Percentiles rank a stretch among this genome's conserved stretches.
Evolutionary conservation across 2,888 invertebrate species (phyloP).

Genomic region (Drosophila prolongata): DNA sequence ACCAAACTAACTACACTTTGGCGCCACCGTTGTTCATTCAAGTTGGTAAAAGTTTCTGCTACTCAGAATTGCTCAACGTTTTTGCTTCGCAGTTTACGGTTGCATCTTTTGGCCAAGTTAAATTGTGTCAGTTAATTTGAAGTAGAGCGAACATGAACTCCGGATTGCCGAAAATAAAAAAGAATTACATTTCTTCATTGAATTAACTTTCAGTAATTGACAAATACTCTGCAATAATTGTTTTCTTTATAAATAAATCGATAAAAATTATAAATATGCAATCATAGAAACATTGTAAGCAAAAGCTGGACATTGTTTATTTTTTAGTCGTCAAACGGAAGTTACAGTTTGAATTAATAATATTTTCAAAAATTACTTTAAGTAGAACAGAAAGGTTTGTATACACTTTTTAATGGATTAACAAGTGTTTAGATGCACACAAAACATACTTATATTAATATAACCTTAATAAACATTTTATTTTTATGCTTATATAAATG

Average conservation of each 20-base stretch:
- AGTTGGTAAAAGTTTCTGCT: conserved; percentile 35
- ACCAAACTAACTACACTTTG: conserved; percentile 34
- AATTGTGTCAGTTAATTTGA: conserved; percentile 40
- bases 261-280: neutral
- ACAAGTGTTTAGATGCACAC: too few species aligned
- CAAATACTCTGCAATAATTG: too few species aligned
- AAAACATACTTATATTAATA: too few species aligned
- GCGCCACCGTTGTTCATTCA: conserved; percentile 28
- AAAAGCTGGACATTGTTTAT: neutral
- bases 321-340: too few species aligned
- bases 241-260: neutral
- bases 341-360: too few species aligned
- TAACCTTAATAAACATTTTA: too few species aligned
- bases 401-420: too few species aligned
- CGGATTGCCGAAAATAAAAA: neutral
- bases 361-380: too few species aligned
- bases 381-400: too few species aligned
- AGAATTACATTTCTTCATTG: neutral
- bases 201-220: neutral
- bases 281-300: too few species aligned
- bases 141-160: neutral
- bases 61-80: conserved; percentile 21
- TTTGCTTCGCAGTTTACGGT: conserved; percentile 23
- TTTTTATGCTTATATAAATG: too few species aligned
- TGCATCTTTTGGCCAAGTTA: conserved; percentile 39